Percentiles rank a stretch among this genome's conserved stretches.
These are phyloP conservation scores for Emmelina monodactyla DNA, from an alignment of 2,888 invertebrate species.

Conservation along the genomic window DNA sequence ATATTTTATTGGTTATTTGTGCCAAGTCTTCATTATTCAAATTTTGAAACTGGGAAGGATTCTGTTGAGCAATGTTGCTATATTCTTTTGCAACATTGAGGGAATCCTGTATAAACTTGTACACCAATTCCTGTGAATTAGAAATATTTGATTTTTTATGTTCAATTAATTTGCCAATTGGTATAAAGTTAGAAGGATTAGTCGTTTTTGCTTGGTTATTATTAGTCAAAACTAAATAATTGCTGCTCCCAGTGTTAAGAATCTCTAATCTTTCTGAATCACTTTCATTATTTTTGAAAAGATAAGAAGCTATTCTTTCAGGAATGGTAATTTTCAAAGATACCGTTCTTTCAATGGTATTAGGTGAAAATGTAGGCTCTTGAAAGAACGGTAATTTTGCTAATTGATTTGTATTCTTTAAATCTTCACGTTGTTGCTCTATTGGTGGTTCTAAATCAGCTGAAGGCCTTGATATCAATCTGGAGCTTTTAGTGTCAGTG, in stretches of 20 bases:
- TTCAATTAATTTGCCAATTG: slow-evolving; percentile 40
- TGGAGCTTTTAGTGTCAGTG: slow-evolving; percentile 26
- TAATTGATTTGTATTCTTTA: slow-evolving; percentile 28
- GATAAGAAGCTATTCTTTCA: slow-evolving; percentile 44
- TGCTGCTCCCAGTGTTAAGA: slow-evolving; percentile 50
- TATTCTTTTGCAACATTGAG: slow-evolving; percentile 52
- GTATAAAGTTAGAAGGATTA: slow-evolving; percentile 31
- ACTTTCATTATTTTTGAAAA: slow-evolving; percentile 40
- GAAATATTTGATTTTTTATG: slow-evolving; percentile 46
- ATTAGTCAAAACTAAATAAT: slow-evolving; percentile 48
- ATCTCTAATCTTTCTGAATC: slow-evolving; percentile 47
- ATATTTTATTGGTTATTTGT: slow-evolving; percentile 38
- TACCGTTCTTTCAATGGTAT: slow-evolving; percentile 53
- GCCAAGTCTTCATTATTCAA: slow-evolving; percentile 34
- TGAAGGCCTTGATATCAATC: slow-evolving; percentile 31
- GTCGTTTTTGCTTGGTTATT: slow-evolving; percentile 24
- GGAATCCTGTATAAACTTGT: slow-evolving; percentile 51
- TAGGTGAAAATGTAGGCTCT: slow-evolving; percentile 32
- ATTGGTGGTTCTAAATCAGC: slow-evolving; percentile 37
- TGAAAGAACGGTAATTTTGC: slow-evolving; percentile 41
- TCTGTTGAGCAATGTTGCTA: slow-evolving; percentile 40
- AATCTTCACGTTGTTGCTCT: slow-evolving; percentile 21
- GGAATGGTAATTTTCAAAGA: slow-evolving; percentile 56
- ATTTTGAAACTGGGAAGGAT: slow-evolving; percentile 29
- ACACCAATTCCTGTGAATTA: slow-evolving; percentile 58